phyloP scores from a whole-genome alignment of 2,113 vertebrate genomes.

The Columba livia region DNA sequence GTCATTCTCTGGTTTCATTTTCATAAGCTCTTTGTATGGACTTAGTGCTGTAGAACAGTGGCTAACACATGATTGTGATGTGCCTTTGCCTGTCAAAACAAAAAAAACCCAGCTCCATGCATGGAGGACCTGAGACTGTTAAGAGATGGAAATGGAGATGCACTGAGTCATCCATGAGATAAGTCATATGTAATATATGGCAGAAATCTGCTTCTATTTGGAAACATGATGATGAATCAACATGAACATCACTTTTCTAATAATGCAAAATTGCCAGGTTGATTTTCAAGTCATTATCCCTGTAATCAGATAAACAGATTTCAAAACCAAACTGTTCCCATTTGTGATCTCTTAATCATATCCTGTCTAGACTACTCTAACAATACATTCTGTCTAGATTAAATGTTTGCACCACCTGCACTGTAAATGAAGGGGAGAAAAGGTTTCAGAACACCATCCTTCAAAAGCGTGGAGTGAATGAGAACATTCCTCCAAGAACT shows the following conservation, averaged over 20 bases:
- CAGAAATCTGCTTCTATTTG: conserved; percentile 30
- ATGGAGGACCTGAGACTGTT: background rate
- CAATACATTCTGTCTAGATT: background rate
- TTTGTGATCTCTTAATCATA: conserved; percentile 10
- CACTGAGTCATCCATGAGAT: background rate
- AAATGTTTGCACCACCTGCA: background rate
- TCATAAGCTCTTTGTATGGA: background rate
- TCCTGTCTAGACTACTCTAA: background rate
- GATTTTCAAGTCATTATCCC: conserved; percentile 20
- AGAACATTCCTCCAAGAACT: background rate
- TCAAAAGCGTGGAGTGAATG: background rate
- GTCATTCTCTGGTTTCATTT: background rate
- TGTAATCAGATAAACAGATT: conserved; percentile 41
- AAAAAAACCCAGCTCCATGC: background rate
- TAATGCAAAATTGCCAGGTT: conserved; percentile 38
- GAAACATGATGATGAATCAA: conserved; percentile 38
- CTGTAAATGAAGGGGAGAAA: background rate
- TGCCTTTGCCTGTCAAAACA: conserved; percentile 1
- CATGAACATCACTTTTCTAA: conserved; percentile 37
- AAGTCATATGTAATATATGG: background rate
- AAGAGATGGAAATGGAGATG: background rate
- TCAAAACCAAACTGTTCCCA: background rate
- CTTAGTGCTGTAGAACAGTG: background rate
- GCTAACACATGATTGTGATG: background rate
- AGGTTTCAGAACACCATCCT: background rate